Percentiles rank a stretch among this genome's conserved stretches.
phyloP scores from a whole-genome alignment of 1,140 invertebrate genomes.

The Brachionus rotundiformis region DNA sequence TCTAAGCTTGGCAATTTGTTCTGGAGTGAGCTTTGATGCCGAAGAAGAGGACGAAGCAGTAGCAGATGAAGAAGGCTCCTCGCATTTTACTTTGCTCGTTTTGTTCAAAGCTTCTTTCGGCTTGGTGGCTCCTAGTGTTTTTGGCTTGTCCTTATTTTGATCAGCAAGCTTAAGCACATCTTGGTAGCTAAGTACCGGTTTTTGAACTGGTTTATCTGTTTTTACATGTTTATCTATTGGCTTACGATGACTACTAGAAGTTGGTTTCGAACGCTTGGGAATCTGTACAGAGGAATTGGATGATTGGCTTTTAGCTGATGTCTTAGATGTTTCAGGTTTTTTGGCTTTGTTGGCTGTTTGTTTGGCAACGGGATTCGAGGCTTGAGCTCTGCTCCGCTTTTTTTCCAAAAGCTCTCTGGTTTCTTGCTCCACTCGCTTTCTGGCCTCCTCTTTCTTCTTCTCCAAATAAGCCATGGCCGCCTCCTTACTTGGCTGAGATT shows the following conservation, averaged over 20 bases:
- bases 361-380: neutral
- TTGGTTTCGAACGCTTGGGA: neutral
- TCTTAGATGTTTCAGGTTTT: neutral
- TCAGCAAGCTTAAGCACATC: constrained; percentile 42
- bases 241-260: neutral
- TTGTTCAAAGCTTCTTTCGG: neutral
- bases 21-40: constrained; percentile 19
- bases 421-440: constrained; percentile 2
- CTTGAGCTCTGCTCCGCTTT: neutral
- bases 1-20: constrained; percentile 48
- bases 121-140: neutral
- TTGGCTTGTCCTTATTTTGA: constrained; percentile 43
- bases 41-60: neutral
- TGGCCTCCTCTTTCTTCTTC: constrained; percentile 41
- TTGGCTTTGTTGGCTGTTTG: neutral
- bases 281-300: neutral
- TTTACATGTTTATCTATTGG: neutral
- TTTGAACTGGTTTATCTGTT: neutral
- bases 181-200: constrained; percentile 21
- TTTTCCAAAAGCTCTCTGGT: constrained; percentile 36
- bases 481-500: constrained; percentile 39
- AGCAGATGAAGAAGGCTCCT: neutral
- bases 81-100: neutral
- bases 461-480: constrained; percentile 41
- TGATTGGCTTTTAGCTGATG: neutral